Conservation (phyloP, 2,888 invertebrate genomes). For the Hypena proboscidalis region DNA sequence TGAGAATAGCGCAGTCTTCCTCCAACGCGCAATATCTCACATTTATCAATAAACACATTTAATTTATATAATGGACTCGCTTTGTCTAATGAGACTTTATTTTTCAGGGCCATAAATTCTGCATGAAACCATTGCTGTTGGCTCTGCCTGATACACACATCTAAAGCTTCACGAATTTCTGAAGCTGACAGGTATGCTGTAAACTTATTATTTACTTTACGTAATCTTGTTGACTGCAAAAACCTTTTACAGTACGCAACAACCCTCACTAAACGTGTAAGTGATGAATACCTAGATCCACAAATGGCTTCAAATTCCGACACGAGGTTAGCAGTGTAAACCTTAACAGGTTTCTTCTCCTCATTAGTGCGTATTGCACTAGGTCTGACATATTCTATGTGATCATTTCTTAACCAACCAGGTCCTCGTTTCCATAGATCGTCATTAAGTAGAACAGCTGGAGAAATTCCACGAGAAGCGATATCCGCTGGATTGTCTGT, state of each 20-base stretch:
- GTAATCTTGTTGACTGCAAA: not conserved
- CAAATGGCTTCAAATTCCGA: not conserved
- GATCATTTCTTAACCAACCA: not conserved
- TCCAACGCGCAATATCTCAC: too few species aligned
- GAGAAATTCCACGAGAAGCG: too few species aligned
- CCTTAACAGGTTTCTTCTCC: not conserved
- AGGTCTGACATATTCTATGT: not conserved
- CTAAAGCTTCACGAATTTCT: not conserved
- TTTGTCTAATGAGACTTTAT: not conserved
- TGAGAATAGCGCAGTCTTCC: too few species aligned
- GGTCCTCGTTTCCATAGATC: constrained; percentile 1
- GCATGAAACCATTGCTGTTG: constrained; percentile 1
- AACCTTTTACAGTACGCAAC: constrained; percentile 1
- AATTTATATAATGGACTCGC: not conserved
- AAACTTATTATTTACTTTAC: not conserved
- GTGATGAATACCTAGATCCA: constrained; percentile 1
- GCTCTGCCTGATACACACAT: not conserved
- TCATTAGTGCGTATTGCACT: constrained; percentile 1
- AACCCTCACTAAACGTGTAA: not conserved
- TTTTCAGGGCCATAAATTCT: not conserved
- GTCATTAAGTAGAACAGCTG: too few species aligned
- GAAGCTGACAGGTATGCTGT: not conserved
- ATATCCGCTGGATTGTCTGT: too few species aligned
- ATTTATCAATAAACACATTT: constrained; percentile 4
- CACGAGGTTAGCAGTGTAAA: not conserved